Conservation (phyloP, 2,797 vertebrate species). For the Acanthurus leucopareius region DNA sequence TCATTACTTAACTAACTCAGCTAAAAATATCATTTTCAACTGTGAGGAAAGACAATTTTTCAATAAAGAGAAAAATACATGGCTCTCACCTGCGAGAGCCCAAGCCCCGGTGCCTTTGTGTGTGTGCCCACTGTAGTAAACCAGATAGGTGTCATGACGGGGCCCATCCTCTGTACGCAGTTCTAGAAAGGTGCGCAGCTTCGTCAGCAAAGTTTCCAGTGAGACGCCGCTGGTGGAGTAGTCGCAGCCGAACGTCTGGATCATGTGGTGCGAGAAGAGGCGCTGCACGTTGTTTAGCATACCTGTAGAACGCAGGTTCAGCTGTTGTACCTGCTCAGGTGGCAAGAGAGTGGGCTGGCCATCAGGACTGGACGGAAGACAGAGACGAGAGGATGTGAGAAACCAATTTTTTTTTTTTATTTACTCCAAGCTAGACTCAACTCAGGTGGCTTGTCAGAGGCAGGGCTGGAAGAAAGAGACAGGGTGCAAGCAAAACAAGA, state of each 20-base stretch:
- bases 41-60: neutral
- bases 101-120: conserved; percentile 91
- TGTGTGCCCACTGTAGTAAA: conserved; percentile 98
- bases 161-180: conserved; percentile 95
- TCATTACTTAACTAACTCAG: no score
- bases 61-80: neutral
- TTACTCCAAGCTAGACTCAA: conserved; percentile 19
- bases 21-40: neutral
- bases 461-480: conserved; percentile 14
- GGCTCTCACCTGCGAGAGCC: conserved; percentile 92
- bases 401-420: conserved; percentile 7
- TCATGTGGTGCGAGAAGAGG: conserved; percentile 97
- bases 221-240: conserved; percentile 95
- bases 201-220: conserved; percentile 90
- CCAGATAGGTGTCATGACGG: conserved; percentile 95
- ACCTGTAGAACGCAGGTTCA: conserved; percentile 93
- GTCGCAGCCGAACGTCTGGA: conserved; percentile 96
- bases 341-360: conserved; percentile 93
- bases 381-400: neutral
- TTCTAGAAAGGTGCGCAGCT: conserved; percentile 94
- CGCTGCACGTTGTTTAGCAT: conserved; percentile 95
- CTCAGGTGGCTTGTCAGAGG: conserved; percentile 41
- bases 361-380: conserved; percentile 84
- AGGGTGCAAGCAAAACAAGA: conserved; percentile 10
- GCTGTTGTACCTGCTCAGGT: conserved; percentile 92